Base-by-base conservation (phyloP, 2,113 vertebrate species). In the Urocynchramus pylzowi region DNA sequence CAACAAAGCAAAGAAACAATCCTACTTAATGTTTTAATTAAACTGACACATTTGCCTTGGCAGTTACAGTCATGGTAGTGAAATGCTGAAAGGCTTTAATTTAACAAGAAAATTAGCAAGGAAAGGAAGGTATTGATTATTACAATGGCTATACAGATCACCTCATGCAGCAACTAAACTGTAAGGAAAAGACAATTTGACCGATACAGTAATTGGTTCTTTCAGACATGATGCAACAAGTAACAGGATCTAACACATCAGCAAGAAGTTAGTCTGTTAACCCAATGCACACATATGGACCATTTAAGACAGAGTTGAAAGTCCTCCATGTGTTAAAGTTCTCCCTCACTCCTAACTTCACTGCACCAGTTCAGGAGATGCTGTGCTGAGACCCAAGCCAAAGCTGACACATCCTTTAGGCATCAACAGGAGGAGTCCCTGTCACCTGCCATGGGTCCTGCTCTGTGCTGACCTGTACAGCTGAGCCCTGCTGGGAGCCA, bases 401-500 rank as follows among this genome's bases (percentile, higher is more conserved):
- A 64, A 31, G 1, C 11, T 63, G 41, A 17, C 12, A 13, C 11
- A 6, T 5, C 39, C 63, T 30, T 31, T 11, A 42, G 60, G 61
- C 44, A 69, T 11, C 1, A 3, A 1, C 8, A 53, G 13, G 0
- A 7, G 0, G 3, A 5, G 26, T 35, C 45, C n/a, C 65, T 47
- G 54, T 14, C 54, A 10, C 61, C 31, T 56, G 18, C 50, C 1
- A 0, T 3, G 9, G 12, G 6, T 16, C 18, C 61, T 69, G 54
- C 35, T 12, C 39, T 3, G 2, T 9, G 53, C 54, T 33, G 59
- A 33, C 13, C 23, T 8, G 2, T 27, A 1, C 8, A 12, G 49
- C 10, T 13, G 50, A 56, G 33, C 85, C 57, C 57, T 1, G 2
- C 30, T 22, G 31, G 42, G 35, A 47, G 19, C 37, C 67, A 68